Evolutionary conservation across 2,888 invertebrate genomes (phyloP).

Genomic region (Melinaea menophilus): DNA sequence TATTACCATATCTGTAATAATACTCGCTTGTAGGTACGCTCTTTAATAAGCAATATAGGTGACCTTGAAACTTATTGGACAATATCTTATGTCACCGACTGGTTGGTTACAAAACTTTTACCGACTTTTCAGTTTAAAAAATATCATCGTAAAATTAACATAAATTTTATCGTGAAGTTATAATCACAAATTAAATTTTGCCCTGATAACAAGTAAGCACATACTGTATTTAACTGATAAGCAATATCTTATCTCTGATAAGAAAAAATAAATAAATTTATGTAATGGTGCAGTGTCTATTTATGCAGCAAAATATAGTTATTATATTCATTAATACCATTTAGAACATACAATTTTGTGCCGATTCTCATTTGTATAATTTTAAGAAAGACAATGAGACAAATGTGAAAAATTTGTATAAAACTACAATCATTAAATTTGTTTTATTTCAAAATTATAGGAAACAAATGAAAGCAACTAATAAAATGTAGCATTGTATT

Average conservation of each 20-base stretch:
- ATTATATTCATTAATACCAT: too few relatives aligned
- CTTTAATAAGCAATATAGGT: constrained; percentile 50
- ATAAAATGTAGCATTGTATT: too few relatives aligned
- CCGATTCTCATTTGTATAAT: too few relatives aligned
- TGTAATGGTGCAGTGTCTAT: background rate
- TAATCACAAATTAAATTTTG: constrained; percentile 12
- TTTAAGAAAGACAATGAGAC: too few relatives aligned
- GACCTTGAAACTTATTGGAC: constrained; percentile 56
- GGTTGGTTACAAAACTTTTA: too few relatives aligned
- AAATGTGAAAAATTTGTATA: too few relatives aligned
- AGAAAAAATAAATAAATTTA: constrained; percentile 9
- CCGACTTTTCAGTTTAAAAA: background rate
- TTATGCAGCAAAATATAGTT: too few relatives aligned
- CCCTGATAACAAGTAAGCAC: constrained; percentile 9
- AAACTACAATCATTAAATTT: too few relatives aligned
- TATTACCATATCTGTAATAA: constrained; percentile 48
- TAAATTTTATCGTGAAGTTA: background rate
- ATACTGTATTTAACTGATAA: constrained; percentile 18
- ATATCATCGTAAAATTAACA: background rate
- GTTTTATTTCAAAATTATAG: too few relatives aligned
- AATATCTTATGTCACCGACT: constrained; percentile 7
- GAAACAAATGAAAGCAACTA: too few relatives aligned
- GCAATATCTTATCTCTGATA: constrained; percentile 25
- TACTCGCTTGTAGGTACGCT: constrained; percentile 38
- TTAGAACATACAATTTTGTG: too few relatives aligned